Conservation (phyloP, 2,113 vertebrate genomes). For the Dasyprocta punctata region DNA sequence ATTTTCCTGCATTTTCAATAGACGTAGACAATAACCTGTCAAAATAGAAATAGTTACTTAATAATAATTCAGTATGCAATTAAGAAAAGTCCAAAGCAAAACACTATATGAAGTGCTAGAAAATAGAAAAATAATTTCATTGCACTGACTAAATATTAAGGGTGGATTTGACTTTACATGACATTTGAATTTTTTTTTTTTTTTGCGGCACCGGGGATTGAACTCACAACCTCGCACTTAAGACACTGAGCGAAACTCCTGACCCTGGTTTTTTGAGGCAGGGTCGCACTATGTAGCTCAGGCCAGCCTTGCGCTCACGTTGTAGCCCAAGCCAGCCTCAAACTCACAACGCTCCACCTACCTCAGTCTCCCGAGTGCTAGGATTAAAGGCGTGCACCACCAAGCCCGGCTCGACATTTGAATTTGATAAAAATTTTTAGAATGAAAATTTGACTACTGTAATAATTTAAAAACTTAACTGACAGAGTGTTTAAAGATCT, state of each 20-base stretch:
- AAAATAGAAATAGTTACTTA: neutral
- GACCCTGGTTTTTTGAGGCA: too few relatives aligned
- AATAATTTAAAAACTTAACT: neutral
- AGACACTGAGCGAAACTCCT: too few relatives aligned
- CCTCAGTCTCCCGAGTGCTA: too few relatives aligned
- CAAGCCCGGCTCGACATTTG: too few relatives aligned
- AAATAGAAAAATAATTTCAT: neutral
- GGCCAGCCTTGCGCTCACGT: too few relatives aligned
- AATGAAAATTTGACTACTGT: neutral
- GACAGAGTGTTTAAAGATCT: neutral
- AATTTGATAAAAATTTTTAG: neutral
- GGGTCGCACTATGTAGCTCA: too few relatives aligned
- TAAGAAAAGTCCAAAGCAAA: neutral
- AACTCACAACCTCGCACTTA: too few relatives aligned
- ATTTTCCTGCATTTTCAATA: neutral
- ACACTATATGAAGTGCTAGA: neutral
- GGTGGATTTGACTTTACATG: neutral
- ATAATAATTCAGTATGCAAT: neutral
- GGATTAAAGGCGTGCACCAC: too few relatives aligned
- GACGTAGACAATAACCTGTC: neutral
- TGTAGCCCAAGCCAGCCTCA: too few relatives aligned
- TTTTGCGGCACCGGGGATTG: too few relatives aligned
- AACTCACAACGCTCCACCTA: too few relatives aligned
- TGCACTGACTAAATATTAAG: neutral
- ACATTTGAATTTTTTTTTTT: too few relatives aligned